Evolutionary conservation across 1,140 invertebrate species (phyloP).

Genomic region (Drosophila nigromelanica): DNA sequence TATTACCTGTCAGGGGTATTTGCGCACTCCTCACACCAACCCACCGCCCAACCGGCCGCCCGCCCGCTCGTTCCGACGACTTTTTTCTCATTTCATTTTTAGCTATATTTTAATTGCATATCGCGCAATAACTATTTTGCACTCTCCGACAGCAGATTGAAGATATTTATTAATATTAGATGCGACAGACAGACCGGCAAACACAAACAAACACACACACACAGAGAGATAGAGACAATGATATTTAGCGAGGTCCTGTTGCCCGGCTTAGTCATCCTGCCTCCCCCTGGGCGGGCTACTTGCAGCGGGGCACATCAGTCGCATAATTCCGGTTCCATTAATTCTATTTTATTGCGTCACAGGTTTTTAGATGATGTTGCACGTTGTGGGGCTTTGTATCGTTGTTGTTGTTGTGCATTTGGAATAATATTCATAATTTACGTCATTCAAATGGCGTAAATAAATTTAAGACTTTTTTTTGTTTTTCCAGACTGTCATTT

Average conservation of each 20-base stretch:
- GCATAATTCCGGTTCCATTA: constrained; percentile 76
- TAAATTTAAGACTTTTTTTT: constrained; percentile 42
- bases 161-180: constrained; percentile 83
- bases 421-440: constrained; percentile 51
- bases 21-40: constrained; percentile 41
- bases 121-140: constrained; percentile 81
- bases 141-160: constrained; percentile 75
- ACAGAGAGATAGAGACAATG: not conserved
- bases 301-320: constrained; percentile 43
- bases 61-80: not conserved
- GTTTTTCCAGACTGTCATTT: constrained; percentile 1
- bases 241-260: constrained; percentile 13
- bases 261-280: constrained; percentile 3
- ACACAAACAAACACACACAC: constrained; percentile 22
- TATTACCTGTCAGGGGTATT: constrained; percentile 83
- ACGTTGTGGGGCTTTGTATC: constrained; percentile 22
- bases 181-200: constrained; percentile 55
- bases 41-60: not conserved
- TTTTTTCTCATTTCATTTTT: constrained; percentile 70
- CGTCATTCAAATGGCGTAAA: constrained; percentile 45
- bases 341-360: constrained; percentile 79
- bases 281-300: not conserved
- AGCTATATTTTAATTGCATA: constrained; percentile 82
- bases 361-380: constrained; percentile 70
- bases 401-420: constrained; percentile 31